These are phyloP conservation scores for Phylloscopus trochiloides DNA, from an alignment of 2,113 vertebrate genomes.

Conservation along the genomic window DNA sequence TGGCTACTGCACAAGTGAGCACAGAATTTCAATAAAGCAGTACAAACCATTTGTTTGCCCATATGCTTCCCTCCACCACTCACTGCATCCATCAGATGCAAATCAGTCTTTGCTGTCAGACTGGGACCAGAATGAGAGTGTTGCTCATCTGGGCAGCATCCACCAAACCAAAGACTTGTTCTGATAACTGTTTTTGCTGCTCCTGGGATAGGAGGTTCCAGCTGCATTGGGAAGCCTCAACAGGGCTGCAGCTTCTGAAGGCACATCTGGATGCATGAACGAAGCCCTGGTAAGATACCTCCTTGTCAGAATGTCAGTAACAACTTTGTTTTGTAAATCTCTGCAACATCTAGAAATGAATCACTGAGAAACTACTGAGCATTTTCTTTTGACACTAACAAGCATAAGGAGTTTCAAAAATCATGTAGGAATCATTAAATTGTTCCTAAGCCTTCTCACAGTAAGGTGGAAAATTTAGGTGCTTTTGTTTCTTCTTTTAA, in stretches of 20 bases:
- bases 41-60: neutral
- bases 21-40: neutral
- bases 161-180: neutral
- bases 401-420: neutral
- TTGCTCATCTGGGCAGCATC: neutral
- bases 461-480: neutral
- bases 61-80: neutral
- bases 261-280: neutral
- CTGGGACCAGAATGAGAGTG: neutral
- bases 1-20: neutral
- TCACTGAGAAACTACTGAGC: neutral
- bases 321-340: neutral
- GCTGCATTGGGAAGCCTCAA: neutral
- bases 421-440: neutral
- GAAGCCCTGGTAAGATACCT: fast-evolving
- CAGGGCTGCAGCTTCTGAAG: neutral
- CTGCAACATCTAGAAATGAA: neutral
- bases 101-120: neutral
- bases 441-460: neutral
- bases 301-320: neutral
- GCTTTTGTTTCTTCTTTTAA: neutral
- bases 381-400: neutral
- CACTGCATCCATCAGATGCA: neutral
- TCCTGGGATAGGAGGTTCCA: neutral
- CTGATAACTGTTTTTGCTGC: neutral